Base-by-base conservation (phyloP, 2,888 invertebrate species). In the Poecilobothrus nobilitatus region DNA sequence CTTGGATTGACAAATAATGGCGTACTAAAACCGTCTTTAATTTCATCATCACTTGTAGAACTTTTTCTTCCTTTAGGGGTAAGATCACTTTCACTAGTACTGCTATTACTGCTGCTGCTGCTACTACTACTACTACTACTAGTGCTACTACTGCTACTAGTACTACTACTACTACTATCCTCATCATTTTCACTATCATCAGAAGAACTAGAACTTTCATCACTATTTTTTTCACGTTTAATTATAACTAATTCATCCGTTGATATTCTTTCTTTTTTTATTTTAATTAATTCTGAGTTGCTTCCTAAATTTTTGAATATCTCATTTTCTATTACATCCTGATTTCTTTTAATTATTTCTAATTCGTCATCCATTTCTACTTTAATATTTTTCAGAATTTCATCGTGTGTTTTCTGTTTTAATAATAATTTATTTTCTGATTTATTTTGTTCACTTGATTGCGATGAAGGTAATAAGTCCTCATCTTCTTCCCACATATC, bases 401-500 rank as follows among this genome's bases (percentile, higher is more conserved):
- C 27, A 4, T 65, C 65, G 34, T 65, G n/a, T 33, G 37, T 37
- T 21, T 22, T 21, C 2, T 65, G 12, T 18, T 63, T 63, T 27
- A 27, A 15, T 12, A 15, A 27, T 15, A 6, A 27, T 18, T 12
- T n/a, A 63, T 18, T 63, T 63, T 63, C 22, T 18, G 12, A 15
- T 27, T 15, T 27, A 20, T 63, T 63, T 15, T 65, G 20, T 65
- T 34, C 34, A 65, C 20, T 65, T 7, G 34, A n/a, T 34, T 65
- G 33, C 20, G 65, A 65, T 9, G 22, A 22, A 10, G 22, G 63
- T 20, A 44, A 41, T 22, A 66, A 22, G 10, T 66, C 74, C 9
- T 80, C 79, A 63, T 80, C 81, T 65, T 79, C 80, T 71, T 81
- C 81, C 81, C 81, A 81, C 70, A 80, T 81, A 68, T 80, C 80